Percentiles rank a stretch among this genome's conserved stretches.
These are phyloP conservation scores for Acronicta psi DNA, from an alignment of 2,888 invertebrate genomes.

Conservation along the genomic window DNA sequence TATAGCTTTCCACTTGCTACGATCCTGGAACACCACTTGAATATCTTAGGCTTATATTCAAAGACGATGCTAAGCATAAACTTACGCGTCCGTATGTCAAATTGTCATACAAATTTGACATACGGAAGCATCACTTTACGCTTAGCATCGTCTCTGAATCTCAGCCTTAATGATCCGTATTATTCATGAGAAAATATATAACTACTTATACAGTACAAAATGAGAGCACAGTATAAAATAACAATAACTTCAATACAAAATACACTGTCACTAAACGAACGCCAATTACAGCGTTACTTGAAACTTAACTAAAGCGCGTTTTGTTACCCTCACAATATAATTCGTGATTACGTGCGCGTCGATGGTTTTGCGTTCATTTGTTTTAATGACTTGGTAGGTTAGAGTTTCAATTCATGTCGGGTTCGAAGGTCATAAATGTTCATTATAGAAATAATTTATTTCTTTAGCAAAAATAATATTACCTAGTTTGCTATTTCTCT, in stretches of 20 bases:
- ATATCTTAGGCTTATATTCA: no score
- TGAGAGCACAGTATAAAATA: not conserved
- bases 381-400: slow-evolving; percentile 57
- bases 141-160: no score
- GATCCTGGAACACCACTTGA: no score
- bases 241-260: slow-evolving; percentile 42
- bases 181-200: no score
- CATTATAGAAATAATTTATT: slow-evolving; percentile 42
- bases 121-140: no score
- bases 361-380: slow-evolving; percentile 55
- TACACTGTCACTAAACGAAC: slow-evolving; percentile 45
- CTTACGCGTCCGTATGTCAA: no score
- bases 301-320: slow-evolving; percentile 52
- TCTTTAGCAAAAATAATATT: slow-evolving; percentile 13
- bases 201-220: no score
- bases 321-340: slow-evolving; percentile 54
- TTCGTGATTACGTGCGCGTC: slow-evolving; percentile 54
- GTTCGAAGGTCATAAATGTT: slow-evolving; percentile 49
- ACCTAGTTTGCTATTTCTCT: slow-evolving; percentile 12
- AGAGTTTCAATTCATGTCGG: slow-evolving; percentile 46
- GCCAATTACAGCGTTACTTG: slow-evolving; percentile 54
- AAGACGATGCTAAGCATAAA: no score
- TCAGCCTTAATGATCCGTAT: no score
- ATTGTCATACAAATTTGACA: no score
- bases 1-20: no score